phyloP scores from a whole-genome alignment of 2,113 vertebrate species.

The Tyto alba region DNA sequence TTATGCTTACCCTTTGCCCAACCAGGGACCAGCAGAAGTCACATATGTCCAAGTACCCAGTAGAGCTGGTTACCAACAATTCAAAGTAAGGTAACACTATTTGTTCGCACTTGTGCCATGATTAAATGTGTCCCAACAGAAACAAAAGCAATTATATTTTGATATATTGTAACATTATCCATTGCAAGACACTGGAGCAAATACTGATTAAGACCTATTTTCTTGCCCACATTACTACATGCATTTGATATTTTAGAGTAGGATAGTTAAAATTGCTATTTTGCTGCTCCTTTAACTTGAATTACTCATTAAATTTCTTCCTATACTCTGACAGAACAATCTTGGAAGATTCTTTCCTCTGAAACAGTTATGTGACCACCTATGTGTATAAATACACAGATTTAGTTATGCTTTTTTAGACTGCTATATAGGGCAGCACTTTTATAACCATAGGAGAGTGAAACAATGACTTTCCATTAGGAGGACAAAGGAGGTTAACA shows the following conservation, averaged over 20 bases:
- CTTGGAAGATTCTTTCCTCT: background rate
- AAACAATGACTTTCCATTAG: background rate
- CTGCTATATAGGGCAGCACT: background rate
- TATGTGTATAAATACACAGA: background rate
- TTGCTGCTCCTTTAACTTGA: background rate
- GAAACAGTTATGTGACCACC: background rate
- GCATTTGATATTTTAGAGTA: background rate
- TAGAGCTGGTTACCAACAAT: background rate
- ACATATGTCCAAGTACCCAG: background rate
- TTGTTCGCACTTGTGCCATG: background rate
- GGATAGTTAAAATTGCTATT: background rate
- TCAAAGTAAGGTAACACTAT: background rate
- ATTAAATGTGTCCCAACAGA: background rate
- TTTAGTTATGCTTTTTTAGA: background rate
- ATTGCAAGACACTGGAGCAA: background rate
- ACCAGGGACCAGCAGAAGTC: background rate
- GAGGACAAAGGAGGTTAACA: background rate
- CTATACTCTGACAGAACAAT: background rate
- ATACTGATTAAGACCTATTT: background rate
- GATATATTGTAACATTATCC: background rate
- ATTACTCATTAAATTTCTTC: background rate
- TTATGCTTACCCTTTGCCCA: background rate
- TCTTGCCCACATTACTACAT: background rate
- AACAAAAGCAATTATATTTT: background rate
- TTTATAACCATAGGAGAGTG: background rate